These are phyloP conservation scores for Luffia ferchaultella DNA, from an alignment of 2,888 invertebrate species.

Conservation along the genomic window DNA sequence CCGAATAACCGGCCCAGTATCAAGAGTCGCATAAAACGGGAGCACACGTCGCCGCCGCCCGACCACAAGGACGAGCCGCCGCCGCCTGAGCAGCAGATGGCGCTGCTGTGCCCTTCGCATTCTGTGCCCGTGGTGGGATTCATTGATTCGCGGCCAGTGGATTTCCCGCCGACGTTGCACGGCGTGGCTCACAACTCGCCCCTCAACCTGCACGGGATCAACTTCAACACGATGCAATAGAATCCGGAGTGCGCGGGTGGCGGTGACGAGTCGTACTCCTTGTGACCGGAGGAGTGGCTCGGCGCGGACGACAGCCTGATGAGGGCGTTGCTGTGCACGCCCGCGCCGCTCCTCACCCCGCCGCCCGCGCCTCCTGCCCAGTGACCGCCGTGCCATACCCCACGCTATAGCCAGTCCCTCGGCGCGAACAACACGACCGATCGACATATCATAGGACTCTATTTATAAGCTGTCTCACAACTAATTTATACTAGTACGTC, in stretches of 20 bases:
- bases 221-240: slow-evolving; percentile 80
- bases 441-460: too few species aligned
- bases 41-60: slow-evolving; percentile 70
- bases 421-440: too few species aligned
- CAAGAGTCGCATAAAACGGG: slow-evolving; percentile 77
- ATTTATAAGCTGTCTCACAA: too few species aligned
- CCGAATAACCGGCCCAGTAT: slow-evolving; percentile 82
- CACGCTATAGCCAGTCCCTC: too few species aligned
- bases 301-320: not conserved
- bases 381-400: too few species aligned
- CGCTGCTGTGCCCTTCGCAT: slow-evolving; percentile 70
- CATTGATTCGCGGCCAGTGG: slow-evolving; percentile 75
- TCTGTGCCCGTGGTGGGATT: slow-evolving; percentile 75
- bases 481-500: too few species aligned
- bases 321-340: not conserved
- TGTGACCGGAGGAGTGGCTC: slow-evolving; percentile 30
- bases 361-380: too few species aligned
- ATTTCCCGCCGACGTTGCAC: slow-evolving; percentile 73
- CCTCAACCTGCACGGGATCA: slow-evolving; percentile 77
- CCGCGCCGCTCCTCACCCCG: slow-evolving; percentile 11
- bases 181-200: slow-evolving; percentile 68
- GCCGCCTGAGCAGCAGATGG: slow-evolving; percentile 44
- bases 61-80: slow-evolving; percentile 53
- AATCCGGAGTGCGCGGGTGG: slow-evolving; percentile 49
- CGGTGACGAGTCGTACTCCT: slow-evolving; percentile 32